These are phyloP conservation scores for Sylvilagus bachmani DNA, from an alignment of 2,113 vertebrate genomes.

Conservation along the genomic window DNA sequence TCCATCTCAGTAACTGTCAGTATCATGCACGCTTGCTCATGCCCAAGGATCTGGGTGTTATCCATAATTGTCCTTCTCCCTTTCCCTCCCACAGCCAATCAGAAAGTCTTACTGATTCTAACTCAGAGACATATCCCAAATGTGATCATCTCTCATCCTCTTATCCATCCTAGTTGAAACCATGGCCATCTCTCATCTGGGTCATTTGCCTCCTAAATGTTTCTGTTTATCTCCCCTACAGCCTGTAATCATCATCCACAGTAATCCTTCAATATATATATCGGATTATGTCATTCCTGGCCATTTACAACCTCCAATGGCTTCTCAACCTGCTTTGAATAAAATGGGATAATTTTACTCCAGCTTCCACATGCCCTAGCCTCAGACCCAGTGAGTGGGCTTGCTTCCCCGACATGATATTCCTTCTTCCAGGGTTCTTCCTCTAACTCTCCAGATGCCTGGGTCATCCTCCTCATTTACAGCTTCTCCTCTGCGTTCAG, in stretches of 20 bases:
- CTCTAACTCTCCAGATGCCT: background rate
- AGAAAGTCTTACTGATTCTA: background rate
- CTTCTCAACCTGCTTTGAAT: slow-evolving; percentile 33
- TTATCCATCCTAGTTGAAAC: background rate
- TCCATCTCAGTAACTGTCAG: background rate
- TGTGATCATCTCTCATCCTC: background rate
- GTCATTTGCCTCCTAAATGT: background rate
- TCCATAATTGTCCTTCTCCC: background rate
- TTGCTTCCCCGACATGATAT: background rate
- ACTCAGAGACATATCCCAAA: background rate
- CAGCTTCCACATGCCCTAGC: background rate
- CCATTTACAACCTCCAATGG: background rate
- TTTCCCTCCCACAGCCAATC: background rate
- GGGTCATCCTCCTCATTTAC: background rate
- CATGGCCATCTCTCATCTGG: background rate
- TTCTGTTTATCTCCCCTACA: background rate
- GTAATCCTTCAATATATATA: background rate
- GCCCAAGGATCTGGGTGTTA: background rate
- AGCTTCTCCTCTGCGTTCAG: background rate
- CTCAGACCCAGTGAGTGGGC: background rate
- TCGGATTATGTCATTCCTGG: background rate
- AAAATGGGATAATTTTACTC: slow-evolving; percentile 7
- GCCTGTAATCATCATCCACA: background rate
- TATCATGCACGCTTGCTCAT: background rate
- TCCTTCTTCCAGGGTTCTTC: slow-evolving; percentile 22